Conservation (phyloP, 2,797 vertebrate species). For the Lagodon rhomboides region DNA sequence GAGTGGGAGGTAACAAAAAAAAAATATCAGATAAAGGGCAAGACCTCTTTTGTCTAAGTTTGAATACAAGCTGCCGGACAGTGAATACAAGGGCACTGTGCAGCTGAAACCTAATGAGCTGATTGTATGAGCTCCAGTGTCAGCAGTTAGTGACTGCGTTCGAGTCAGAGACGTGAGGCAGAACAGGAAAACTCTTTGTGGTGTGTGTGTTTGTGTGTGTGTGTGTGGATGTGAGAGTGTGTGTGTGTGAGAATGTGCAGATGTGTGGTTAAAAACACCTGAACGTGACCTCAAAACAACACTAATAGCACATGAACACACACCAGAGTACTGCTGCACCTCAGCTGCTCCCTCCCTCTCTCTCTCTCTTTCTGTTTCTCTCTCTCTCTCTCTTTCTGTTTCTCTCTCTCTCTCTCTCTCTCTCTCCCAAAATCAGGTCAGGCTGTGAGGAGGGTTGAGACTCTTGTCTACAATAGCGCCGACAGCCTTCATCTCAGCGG, state of each 20-base stretch:
- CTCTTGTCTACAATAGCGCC: not conserved
- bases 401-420: too few relatives aligned
- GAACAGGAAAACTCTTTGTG: conserved; percentile 35
- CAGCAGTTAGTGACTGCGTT: conserved; percentile 38
- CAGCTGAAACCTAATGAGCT: conserved; percentile 58
- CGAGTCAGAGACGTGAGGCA: conserved; percentile 33
- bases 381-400: too few relatives aligned
- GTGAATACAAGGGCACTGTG: conserved; percentile 48
- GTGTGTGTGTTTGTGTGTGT: not conserved
- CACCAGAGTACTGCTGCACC: not conserved
- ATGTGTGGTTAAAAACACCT: conserved; percentile 36
- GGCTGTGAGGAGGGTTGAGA: conserved; percentile 18
- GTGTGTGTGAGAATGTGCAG: not conserved
- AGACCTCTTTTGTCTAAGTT: conserved; percentile 61
- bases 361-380: not conserved
- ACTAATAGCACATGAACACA: conserved; percentile 26
- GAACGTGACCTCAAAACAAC: conserved; percentile 33
- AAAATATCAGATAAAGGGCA: conserved; percentile 57
- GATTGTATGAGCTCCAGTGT: conserved; percentile 41
- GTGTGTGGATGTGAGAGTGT: conserved; percentile 18
- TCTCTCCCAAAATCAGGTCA: conserved; percentile 37
- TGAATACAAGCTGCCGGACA: conserved; percentile 53
- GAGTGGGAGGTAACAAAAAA: conserved; percentile 52
- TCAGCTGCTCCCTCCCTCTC: not conserved
- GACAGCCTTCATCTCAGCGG: conserved; percentile 17